phyloP scores from a whole-genome alignment of 2,797 vertebrate genomes.

The Brachymystax lenok region DNA sequence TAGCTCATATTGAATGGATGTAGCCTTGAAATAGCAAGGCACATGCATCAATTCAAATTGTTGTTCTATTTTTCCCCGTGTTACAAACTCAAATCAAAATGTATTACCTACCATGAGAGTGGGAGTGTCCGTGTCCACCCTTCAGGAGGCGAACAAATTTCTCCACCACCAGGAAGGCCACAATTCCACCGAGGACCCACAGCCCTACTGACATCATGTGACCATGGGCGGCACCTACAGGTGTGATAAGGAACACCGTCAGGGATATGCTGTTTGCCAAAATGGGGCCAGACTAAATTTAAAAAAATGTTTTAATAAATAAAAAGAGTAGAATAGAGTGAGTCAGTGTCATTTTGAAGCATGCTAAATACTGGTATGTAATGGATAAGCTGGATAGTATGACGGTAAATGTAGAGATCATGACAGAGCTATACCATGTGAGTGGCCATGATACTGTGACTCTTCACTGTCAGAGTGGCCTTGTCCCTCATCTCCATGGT shows the following conservation, averaged over 20 bases:
- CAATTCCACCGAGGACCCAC: slow-evolving; percentile 89
- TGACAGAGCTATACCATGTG: slow-evolving; percentile 71
- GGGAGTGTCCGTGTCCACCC: slow-evolving; percentile 78
- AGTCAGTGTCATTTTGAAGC: not conserved
- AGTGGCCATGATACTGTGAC: slow-evolving; percentile 80
- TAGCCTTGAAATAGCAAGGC: no score
- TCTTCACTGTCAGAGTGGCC: slow-evolving; percentile 58
- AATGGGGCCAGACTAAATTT: not conserved
- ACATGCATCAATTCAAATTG: not conserved
- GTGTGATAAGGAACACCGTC: not conserved
- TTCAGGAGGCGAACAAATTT: slow-evolving; percentile 91
- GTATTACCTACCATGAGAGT: slow-evolving; percentile 57
- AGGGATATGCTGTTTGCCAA: not conserved
- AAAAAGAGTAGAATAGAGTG: no score
- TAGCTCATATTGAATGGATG: no score
- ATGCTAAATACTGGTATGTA: not conserved
- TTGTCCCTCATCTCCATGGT: slow-evolving; percentile 65
- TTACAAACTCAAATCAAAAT: not conserved
- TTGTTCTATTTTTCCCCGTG: not conserved
- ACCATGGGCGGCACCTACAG: slow-evolving; percentile 75
- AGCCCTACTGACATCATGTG: slow-evolving; percentile 90
- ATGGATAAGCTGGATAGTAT: not conserved
- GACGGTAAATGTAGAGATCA: not conserved
- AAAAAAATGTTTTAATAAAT: no score
- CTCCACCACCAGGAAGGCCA: slow-evolving; percentile 91